These are phyloP conservation scores for Thinocorus orbignyianus DNA, from an alignment of 2,113 vertebrate species.

Conservation along the genomic window DNA sequence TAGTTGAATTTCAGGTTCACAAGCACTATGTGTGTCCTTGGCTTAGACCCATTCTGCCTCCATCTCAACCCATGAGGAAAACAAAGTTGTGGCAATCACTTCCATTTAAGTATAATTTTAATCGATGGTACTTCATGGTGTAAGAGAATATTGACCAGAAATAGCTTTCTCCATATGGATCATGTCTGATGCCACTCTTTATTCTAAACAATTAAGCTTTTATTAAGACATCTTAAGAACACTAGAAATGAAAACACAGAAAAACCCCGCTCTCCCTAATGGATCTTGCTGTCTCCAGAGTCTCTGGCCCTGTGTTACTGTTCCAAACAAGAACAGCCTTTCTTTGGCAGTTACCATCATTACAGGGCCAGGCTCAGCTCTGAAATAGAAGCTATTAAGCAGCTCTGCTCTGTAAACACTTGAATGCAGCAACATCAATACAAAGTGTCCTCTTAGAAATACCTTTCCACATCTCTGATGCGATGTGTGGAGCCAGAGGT, in stretches of 20 bases:
- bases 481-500: slow-evolving; percentile 90
- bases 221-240: neutral
- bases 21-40: neutral
- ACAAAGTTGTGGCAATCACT: neutral
- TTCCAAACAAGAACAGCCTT: neutral
- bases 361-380: neutral
- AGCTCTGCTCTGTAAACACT: neutral
- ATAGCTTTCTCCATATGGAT: neutral
- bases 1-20: neutral
- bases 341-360: neutral
- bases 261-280: rapidly evolving
- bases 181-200: neutral
- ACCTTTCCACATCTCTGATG: slow-evolving; percentile 98
- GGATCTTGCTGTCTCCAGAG: neutral
- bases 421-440: neutral
- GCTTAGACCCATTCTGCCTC: neutral
- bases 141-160: neutral
- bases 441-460: neutral
- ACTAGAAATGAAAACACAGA: neutral
- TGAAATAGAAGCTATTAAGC: neutral
- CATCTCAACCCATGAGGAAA: neutral
- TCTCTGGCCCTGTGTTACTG: neutral
- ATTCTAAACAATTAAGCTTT: neutral
- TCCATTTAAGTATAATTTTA: neutral
- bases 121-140: neutral